Evolutionary conservation across 2,113 vertebrate species (phyloP).

Genomic region (Pterophyllum scalare): DNA sequence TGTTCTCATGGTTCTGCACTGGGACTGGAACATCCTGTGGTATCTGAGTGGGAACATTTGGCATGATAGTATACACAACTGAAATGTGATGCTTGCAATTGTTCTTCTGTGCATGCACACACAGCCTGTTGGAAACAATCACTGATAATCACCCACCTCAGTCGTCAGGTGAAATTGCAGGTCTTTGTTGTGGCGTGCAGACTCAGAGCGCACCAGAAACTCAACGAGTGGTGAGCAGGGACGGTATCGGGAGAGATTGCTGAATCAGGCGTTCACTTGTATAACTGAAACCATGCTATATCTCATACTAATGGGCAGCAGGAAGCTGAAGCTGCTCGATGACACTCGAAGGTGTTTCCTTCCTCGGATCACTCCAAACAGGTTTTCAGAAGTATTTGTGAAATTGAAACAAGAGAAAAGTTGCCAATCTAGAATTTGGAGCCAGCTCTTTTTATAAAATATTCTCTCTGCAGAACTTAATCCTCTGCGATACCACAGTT

Average conservation of each 20-base stretch:
- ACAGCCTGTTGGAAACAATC: fast-evolving
- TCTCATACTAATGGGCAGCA: not conserved
- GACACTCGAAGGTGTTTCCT: fast-evolving
- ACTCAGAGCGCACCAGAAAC: not conserved
- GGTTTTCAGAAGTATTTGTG: not conserved
- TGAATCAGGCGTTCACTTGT: not conserved
- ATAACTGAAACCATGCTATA: not conserved
- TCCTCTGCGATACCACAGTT: constrained; percentile 42
- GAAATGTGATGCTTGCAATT: not conserved
- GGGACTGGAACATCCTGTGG: not conserved
- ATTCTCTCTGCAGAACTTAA: constrained; percentile 13
- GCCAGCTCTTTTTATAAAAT: constrained; percentile 5
- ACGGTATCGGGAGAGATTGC: not conserved
- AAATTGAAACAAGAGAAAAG: constrained; percentile 24
- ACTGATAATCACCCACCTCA: not conserved
- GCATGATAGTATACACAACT: not conserved
- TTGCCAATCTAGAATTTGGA: constrained; percentile 2
- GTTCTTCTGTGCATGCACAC: not conserved
- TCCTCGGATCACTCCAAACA: not conserved
- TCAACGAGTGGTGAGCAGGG: not conserved
- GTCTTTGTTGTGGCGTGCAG: not conserved
- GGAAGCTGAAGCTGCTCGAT: not conserved
- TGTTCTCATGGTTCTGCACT: not conserved
- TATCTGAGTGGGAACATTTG: not conserved
- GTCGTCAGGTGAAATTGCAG: not conserved